Base-by-base conservation (phyloP, 2,888 invertebrate species). In the Eulithis prunata region DNA sequence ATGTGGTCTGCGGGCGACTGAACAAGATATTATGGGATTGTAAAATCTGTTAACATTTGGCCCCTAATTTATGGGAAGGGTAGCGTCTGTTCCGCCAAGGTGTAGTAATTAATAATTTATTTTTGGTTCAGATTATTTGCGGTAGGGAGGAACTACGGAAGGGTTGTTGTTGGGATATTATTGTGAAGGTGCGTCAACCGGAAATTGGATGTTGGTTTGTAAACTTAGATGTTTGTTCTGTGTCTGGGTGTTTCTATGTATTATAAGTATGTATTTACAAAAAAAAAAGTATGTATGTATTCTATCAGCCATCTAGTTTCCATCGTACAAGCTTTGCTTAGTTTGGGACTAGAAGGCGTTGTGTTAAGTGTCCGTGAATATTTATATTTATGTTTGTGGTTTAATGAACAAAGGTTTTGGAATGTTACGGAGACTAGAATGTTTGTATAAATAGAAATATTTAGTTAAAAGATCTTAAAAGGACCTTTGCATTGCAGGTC, bases 31-130 rank as follows among this genome's bases (percentile, higher is more conserved):
- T 92, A 89, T 90, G 88, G 92, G 91, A 87, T 88, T 89, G 89
- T 88, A 84, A 80, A 88, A 86, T 89, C 89, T 87, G 90, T 89
- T 87, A 89, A 89, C 92, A 92, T 91, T 91, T 91, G 90, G 89
- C 85, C 85, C 87, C 83, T 87, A 90, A 89, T 89, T 89, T 88
- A 89, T 86, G 80, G 86, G 87, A 90, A 90, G 91, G 90, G 91
- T 91, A 86, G 84, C 87, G 80, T 87, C 81, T 83, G 83, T 80
- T 80, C 79, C 78, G 80, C 81, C 75, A 83, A 88, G 87, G 88
- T 89, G 86, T 86, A 84, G 87, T 90, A 90, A 92, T 93, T 92
- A 93, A 90, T 92, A 89, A 91, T 91, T 90, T 87, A 89, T 88
- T 89, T 86, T 87, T 83, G 87, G 82, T 85, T 79, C 78, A 80